phyloP scores from a whole-genome alignment of 2,888 invertebrate species.

The Pyrrhosoma nymphula region DNA sequence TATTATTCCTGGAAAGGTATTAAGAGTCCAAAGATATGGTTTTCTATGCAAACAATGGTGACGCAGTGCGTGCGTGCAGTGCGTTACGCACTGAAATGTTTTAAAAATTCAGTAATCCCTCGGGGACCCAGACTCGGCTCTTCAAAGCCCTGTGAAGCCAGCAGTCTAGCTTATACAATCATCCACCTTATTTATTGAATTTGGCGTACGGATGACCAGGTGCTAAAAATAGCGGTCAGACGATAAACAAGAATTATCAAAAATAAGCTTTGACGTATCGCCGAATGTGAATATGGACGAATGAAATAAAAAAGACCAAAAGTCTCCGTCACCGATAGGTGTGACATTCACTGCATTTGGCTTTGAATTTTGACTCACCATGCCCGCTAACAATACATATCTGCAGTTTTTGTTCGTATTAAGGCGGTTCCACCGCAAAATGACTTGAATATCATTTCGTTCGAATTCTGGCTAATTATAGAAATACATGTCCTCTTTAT shows the following conservation, averaged over 20 bases:
- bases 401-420: not conserved
- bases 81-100: not conserved
- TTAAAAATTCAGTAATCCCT: not conserved
- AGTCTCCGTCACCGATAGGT: not conserved
- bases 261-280: not conserved
- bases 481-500: no score
- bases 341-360: not conserved
- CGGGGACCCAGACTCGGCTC: not conserved
- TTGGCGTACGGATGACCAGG: not conserved
- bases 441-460: no score
- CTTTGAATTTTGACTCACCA: not conserved
- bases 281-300: not conserved
- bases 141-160: not conserved
- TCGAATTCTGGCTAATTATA: no score
- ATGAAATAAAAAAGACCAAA: not conserved
- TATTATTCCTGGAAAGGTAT: not conserved
- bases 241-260: not conserved
- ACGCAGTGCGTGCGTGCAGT: not conserved
- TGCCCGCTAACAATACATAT: not conserved
- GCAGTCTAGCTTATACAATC: not conserved
- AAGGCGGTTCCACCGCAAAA: no score
- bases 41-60: not conserved
- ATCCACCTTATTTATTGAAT: not conserved
- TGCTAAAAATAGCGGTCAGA: not conserved
- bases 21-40: not conserved